phyloP scores from a whole-genome alignment of 2,113 vertebrate genomes.

The Sebastes fasciatus region DNA sequence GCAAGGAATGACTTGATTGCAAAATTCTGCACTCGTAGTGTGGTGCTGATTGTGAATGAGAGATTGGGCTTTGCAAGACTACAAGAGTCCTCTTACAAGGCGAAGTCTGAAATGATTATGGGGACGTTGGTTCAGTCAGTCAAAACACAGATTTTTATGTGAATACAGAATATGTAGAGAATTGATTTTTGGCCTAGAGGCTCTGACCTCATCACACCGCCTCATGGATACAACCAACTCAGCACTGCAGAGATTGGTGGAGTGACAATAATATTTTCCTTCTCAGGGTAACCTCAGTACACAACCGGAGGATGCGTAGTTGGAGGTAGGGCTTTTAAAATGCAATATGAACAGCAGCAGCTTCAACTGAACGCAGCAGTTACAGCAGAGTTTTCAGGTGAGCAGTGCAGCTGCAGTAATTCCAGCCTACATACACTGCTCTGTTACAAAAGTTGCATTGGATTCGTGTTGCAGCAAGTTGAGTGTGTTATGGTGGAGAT shows the following conservation, averaged over 20 bases:
- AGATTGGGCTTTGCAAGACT: not conserved
- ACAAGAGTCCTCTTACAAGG: not conserved
- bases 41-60: not conserved
- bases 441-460: not conserved
- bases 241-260: not conserved
- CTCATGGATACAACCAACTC: slow-evolving; percentile 5
- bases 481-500: not conserved
- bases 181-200: not conserved
- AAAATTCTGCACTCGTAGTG: too few species aligned
- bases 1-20: too few species aligned
- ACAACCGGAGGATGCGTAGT: slow-evolving; percentile 1
- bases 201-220: not conserved
- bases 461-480: not conserved
- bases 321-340: not conserved
- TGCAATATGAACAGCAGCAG: not conserved
- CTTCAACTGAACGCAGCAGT: not conserved
- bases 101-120: not conserved
- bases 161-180: not conserved
- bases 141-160: slow-evolving; percentile 1
- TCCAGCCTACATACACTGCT: not conserved
- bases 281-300: not conserved
- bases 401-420: not conserved
- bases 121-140: not conserved
- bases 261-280: not conserved
- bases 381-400: not conserved